Evolutionary conservation across 2,888 invertebrate species (phyloP).

Genomic region (Macaria notata): DNA sequence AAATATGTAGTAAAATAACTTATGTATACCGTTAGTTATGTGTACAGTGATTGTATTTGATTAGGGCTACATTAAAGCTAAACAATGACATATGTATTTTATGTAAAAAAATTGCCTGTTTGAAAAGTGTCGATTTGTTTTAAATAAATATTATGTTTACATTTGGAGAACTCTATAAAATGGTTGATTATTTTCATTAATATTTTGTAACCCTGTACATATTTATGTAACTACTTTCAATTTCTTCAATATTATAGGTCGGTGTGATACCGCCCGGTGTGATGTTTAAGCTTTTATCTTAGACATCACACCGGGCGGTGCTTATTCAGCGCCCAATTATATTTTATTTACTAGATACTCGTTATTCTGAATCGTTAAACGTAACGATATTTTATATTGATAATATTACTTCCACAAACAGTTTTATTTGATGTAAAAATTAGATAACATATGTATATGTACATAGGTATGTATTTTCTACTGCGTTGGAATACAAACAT

Average conservation of each 20-base stretch:
- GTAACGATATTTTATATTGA: not conserved
- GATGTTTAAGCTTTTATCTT: slow-evolving; percentile 11
- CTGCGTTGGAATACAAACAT: no score
- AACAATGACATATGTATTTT: no score
- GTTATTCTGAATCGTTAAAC: no score
- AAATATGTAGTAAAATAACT: slow-evolving; percentile 5
- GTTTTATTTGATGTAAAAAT: not conserved
- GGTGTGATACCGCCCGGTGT: no score
- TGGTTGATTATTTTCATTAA: no score
- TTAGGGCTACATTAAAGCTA: no score
- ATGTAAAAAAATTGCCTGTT: no score
- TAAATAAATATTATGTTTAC: no score
- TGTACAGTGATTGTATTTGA: no score
- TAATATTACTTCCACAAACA: not conserved
- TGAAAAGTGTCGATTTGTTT: no score
- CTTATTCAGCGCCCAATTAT: not conserved
- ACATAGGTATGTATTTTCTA: not conserved
- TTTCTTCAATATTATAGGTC: slow-evolving; percentile 5
- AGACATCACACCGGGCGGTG: slow-evolving; percentile 9
- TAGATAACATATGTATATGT: not conserved
- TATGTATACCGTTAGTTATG: slow-evolving; percentile 2
- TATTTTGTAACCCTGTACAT: not conserved
- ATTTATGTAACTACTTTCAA: slow-evolving; percentile 11
- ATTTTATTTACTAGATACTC: not conserved
- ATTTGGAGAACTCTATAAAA: no score